Evolutionary conservation across 2,888 invertebrate genomes (phyloP), one percentile per base, ranked within the genome.

Genomic region (Cheilosia impressa): DNA sequence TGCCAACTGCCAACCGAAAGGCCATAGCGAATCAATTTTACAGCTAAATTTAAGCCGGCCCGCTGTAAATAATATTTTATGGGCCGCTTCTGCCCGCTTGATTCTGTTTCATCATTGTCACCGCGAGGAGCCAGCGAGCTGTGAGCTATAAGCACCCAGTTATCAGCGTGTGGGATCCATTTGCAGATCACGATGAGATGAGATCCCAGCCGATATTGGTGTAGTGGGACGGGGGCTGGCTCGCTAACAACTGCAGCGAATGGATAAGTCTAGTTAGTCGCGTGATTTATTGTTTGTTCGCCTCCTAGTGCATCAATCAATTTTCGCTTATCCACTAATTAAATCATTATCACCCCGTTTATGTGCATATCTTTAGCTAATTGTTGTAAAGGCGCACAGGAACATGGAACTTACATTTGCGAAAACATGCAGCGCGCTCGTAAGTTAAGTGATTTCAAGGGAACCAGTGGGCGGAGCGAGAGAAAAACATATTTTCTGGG

Each of bases 321-420:
- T 81, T 81, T 77, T 77, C 53, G 52, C 81, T 85, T 81, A 85
- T 85, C 76, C 76, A 63, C 85, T 85, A 85, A 85, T 85, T 85
- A 85, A 85, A 85, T 81, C 76, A 85, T 85, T 85, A 85, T 72
- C 85, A 76, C 57, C 41, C 75, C 53, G 71, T 43, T 72, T 77
- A 77, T 81, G 85, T 60, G 81, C 85, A 85, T 85, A 81, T 81
- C 76, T 76, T 53, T 38, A 45, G 76, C 65, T 81, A 81, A 85
- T 81, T 85, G 85, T 68, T 85, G 81, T 76, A 22, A 27, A 72
- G 81, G 17, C 45, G 62, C 38, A 15, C 19, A 68, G 45, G 58
- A 68, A 85, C 85, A 85, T 77, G 85, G 57, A 85, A 85, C 80
- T 38, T 85, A 81, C 85, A 85, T 85, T 85, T 85, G 85, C 52